Evolutionary conservation across 2,888 invertebrate genomes (phyloP).

Genomic region (Tridacna crocea): DNA sequence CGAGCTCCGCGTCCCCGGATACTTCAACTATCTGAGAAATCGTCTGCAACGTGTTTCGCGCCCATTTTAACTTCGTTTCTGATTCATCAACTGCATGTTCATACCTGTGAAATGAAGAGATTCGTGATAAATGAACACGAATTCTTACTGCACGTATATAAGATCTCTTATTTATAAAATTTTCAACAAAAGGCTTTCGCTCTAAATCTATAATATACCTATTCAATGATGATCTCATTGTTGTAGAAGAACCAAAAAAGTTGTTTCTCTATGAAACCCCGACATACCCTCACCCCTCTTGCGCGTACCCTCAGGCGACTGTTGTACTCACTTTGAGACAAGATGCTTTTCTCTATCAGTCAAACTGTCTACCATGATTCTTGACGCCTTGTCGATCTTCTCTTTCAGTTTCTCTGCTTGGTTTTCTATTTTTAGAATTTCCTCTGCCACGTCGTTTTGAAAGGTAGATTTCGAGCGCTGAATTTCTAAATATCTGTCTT

Average conservation of each 20-base stretch:
- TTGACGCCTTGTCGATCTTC: slow-evolving; percentile 19
- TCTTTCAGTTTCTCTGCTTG: slow-evolving; percentile 17
- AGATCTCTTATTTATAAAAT: too few species aligned
- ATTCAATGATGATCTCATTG: too few species aligned
- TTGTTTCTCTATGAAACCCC: too few species aligned
- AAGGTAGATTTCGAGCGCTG: slow-evolving; percentile 7
- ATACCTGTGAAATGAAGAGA: slow-evolving; percentile 5
- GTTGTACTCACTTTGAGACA: background rate
- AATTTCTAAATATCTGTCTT: slow-evolving; percentile 12
- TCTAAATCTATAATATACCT: too few species aligned
- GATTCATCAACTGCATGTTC: slow-evolving; percentile 7
- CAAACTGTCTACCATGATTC: slow-evolving; percentile 16
- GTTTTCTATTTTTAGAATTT: slow-evolving; percentile 20
- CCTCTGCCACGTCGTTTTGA: slow-evolving; percentile 17
- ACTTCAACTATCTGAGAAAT: slow-evolving; percentile 13
- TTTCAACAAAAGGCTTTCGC: too few species aligned
- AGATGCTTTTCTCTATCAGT: slow-evolving; percentile 8
- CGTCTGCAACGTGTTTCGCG: slow-evolving; percentile 15
- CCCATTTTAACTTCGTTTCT: slow-evolving; percentile 17
- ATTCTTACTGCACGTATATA: too few species aligned
- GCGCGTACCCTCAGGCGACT: too few species aligned
- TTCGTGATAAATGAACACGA: background rate
- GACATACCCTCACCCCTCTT: too few species aligned
- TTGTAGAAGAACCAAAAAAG: too few species aligned
- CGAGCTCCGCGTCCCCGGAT: slow-evolving; percentile 9